Conservation (phyloP, 2,888 invertebrate species). For the Eugnorisma glareosa region DNA sequence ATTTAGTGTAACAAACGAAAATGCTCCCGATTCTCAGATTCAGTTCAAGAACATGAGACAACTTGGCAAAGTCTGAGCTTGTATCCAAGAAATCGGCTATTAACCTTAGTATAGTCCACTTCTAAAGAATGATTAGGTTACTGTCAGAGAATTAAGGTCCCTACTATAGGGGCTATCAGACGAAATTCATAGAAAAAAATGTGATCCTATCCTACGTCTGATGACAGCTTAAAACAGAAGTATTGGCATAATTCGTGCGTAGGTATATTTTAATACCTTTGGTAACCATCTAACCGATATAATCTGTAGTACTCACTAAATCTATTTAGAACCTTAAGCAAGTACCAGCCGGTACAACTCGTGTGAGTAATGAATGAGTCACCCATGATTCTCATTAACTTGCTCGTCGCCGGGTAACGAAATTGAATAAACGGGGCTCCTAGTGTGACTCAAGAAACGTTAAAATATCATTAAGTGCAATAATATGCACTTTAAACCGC, state of each 20-base stretch:
- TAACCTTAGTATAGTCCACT: background rate
- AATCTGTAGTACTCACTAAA: constrained; percentile 42
- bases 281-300: background rate
- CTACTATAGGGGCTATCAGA: background rate
- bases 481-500: constrained; percentile 46
- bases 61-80: constrained; percentile 43
- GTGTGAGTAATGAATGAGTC: constrained; percentile 71
- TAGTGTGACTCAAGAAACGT: constrained; percentile 55
- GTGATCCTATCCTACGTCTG: background rate
- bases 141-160: background rate
- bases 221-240: background rate
- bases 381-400: constrained; percentile 66
- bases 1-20: constrained; percentile 11
- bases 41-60: constrained; percentile 24
- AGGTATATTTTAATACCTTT: background rate
- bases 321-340: constrained; percentile 49
- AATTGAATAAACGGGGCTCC: constrained; percentile 66
- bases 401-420: constrained; percentile 53
- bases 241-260: background rate
- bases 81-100: constrained; percentile 25
- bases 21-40: constrained; percentile 3
- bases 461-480: constrained; percentile 63
- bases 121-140: constrained; percentile 14
- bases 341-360: constrained; percentile 33
- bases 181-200: background rate